Conservation (phyloP, 2,113 vertebrate genomes). For the Rhipidura dahli region DNA sequence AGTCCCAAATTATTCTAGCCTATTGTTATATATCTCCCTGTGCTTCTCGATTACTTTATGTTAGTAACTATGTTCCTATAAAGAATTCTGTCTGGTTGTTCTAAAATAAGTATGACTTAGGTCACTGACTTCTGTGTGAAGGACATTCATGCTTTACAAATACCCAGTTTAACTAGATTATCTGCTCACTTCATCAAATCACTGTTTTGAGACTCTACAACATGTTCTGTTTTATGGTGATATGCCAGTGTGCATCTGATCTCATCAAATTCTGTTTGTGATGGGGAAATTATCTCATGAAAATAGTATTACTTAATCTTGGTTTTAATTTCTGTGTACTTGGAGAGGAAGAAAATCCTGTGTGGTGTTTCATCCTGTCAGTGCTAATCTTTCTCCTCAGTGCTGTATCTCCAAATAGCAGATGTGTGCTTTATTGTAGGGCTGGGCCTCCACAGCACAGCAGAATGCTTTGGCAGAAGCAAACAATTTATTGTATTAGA, state of each 20-base stretch:
- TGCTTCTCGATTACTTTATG: background rate
- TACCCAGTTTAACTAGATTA: slow-evolving; percentile 41
- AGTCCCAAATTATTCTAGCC: background rate
- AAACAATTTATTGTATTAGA: slow-evolving; percentile 38
- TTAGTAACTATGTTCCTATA: background rate
- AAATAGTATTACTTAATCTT: slow-evolving; percentile 33
- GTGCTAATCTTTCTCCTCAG: slow-evolving; percentile 34
- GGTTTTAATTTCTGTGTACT: slow-evolving; percentile 41
- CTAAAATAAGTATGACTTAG: slow-evolving; percentile 1
- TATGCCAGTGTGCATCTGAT: slow-evolving; percentile 13
- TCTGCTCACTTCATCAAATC: slow-evolving; percentile 33
- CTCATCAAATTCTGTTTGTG: slow-evolving; percentile 44
- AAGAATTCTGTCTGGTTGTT: background rate
- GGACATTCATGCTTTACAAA: slow-evolving; percentile 25
- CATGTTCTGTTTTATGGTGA: slow-evolving; percentile 35
- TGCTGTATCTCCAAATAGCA: slow-evolving; percentile 38
- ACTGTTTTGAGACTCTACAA: slow-evolving; percentile 27
- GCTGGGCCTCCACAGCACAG: slow-evolving; percentile 12
- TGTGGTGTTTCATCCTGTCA: slow-evolving; percentile 31
- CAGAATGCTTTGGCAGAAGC: slow-evolving; percentile 26
- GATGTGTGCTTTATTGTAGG: slow-evolving; percentile 42
- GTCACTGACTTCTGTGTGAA: slow-evolving; percentile 23
- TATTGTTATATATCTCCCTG: background rate
- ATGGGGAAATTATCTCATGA: slow-evolving; percentile 44
- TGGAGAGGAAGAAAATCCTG: slow-evolving; percentile 33